These are phyloP conservation scores for Mico argentatus DNA, from an alignment of 2,797 vertebrate species.

Conservation along the genomic window DNA sequence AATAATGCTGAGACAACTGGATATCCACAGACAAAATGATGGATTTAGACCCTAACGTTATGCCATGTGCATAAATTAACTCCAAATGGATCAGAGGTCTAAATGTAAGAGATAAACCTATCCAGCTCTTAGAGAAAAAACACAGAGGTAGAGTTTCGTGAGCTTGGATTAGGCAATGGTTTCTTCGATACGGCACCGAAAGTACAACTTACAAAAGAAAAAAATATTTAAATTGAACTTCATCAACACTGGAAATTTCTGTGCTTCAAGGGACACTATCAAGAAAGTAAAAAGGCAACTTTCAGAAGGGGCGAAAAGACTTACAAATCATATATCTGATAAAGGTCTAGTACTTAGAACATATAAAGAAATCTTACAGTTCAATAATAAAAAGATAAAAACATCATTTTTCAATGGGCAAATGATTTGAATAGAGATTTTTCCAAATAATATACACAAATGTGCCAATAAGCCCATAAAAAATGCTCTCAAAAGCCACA, in stretches of 20 bases:
- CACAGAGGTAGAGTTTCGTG: not conserved
- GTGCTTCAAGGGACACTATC: not conserved
- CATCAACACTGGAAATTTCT: not conserved
- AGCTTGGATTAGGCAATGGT: not conserved
- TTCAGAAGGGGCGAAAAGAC: not conserved
- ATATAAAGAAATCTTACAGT: not conserved
- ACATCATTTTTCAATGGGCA: not conserved
- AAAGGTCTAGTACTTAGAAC: not conserved
- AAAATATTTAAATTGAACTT: not conserved
- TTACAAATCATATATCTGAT: not conserved
- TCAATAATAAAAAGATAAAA: not conserved
- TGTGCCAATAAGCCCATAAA: not conserved
- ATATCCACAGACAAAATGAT: not conserved
- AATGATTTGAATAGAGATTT: not conserved
- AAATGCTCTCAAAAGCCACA: not conserved
- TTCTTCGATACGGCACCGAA: not conserved
- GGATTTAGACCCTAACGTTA: not conserved
- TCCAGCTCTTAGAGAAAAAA: not conserved
- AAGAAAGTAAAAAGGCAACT: not conserved
- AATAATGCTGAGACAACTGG: not conserved
- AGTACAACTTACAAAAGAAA: not conserved
- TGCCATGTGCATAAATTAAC: not conserved
- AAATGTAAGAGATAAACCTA: not conserved
- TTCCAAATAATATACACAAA: not conserved
- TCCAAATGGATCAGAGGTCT: not conserved